Conservation (phyloP, 2,113 vertebrate species). For the Gopherus flavomarginatus region DNA sequence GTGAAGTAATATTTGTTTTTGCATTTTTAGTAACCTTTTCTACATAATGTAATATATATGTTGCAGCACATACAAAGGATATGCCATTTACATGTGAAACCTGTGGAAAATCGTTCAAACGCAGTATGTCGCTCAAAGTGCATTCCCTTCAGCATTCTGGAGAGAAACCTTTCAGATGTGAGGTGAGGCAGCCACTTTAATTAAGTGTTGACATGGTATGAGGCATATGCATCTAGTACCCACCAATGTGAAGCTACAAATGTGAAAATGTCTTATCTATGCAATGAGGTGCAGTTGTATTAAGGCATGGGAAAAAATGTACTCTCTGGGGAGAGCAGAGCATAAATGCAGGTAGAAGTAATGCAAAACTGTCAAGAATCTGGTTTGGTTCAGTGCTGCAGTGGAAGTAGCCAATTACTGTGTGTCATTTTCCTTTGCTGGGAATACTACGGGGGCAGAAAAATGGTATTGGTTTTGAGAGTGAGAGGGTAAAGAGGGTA, state of each 20-base stretch:
- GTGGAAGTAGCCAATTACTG: neutral
- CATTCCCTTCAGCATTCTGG: constrained; percentile 97
- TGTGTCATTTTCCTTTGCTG: neutral
- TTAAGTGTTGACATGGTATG: neutral
- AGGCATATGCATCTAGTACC: neutral
- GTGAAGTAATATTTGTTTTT: neutral
- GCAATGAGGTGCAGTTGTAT: neutral
- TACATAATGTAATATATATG: constrained; percentile 7
- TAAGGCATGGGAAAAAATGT: neutral
- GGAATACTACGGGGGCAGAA: neutral
- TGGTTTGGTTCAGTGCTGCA: neutral
- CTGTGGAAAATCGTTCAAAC: constrained; percentile 98
- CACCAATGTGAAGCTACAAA: neutral
- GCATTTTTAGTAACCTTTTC: neutral
- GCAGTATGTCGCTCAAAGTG: constrained; percentile 99
- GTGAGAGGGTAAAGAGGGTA: neutral
- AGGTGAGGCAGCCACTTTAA: constrained; percentile 81
- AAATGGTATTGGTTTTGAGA: neutral
- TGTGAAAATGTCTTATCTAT: neutral
- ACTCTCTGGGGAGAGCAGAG: neutral
- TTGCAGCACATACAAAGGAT: constrained; percentile 96
- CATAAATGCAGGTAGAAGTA: accelerated
- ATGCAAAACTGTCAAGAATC: accelerated
- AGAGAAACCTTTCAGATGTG: constrained; percentile 97
- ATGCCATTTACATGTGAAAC: constrained; percentile 99